Evolutionary conservation across 35 echinoderm and acorn worm species (phyloP).

Genomic region (Acanthaster planci): DNA sequence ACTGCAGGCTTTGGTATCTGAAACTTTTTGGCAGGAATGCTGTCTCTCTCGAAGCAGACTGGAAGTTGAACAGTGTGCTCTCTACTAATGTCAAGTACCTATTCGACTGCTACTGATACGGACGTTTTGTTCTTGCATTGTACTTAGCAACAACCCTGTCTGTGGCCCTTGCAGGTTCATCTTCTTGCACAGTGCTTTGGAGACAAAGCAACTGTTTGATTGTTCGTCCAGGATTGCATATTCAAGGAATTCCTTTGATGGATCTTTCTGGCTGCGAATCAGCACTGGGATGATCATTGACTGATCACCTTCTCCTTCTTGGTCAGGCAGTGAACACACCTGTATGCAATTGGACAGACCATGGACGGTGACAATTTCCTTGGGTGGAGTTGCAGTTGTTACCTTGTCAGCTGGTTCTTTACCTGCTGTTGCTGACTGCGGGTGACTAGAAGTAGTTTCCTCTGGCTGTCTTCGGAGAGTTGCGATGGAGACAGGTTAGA

Average conservation of each 20-base stretch:
- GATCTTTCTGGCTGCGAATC: conserved; percentile 6
- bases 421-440: conserved; percentile 1
- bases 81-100: conserved; percentile 32
- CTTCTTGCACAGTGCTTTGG: neutral
- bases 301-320: conserved; percentile 38
- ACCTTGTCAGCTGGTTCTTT: no score
- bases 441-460: conserved; percentile 6
- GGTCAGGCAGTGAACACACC: neutral
- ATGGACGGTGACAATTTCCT: neutral
- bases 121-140: no score
- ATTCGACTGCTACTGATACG: neutral
- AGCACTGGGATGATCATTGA: conserved; percentile 53
- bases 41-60: neutral
- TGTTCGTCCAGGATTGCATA: conserved; percentile 53
- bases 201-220: conserved; percentile 37
- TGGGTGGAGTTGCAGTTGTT: no score
- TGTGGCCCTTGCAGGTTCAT: conserved; percentile 34
- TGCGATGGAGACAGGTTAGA: conserved; percentile 31
- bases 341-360: conserved; percentile 16
- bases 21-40: conserved; percentile 1
- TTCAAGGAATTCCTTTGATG: conserved; percentile 19
- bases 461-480: neutral
- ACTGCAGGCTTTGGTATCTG: conserved; percentile 45
- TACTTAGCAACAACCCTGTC: neutral
- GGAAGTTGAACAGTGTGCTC: conserved; percentile 15